These are phyloP conservation scores for Asobara japonica DNA, from an alignment of 1,140 invertebrate genomes.

Conservation along the genomic window DNA sequence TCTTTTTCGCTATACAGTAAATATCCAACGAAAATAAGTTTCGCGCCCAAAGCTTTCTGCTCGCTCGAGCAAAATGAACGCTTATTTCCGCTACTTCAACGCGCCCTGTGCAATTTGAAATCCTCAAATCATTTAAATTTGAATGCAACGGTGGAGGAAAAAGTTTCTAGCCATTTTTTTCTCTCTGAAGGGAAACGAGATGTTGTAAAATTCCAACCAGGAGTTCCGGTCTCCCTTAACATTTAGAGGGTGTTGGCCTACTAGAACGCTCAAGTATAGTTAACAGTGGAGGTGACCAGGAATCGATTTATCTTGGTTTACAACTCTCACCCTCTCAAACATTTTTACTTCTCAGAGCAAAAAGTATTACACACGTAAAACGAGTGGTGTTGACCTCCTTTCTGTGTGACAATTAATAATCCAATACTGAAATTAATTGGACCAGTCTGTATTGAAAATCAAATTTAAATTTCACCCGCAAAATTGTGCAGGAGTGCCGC, in stretches of 20 bases:
- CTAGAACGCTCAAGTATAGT: background rate
- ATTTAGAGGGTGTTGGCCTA: background rate
- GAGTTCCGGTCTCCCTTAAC: background rate
- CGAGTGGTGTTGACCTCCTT: too few species aligned
- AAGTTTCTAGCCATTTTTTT: background rate
- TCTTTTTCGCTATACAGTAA: background rate
- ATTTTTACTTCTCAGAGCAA: background rate
- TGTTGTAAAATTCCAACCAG: background rate
- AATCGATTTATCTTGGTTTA: background rate
- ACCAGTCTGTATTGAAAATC: too few species aligned
- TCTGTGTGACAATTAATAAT: too few species aligned
- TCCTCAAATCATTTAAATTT: slow-evolving; percentile 6
- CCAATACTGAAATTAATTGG: too few species aligned
- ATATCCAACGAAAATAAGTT: background rate
- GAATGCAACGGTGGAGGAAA: background rate
- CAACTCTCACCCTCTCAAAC: background rate
- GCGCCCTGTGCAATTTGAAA: background rate
- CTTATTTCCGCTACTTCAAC: background rate
- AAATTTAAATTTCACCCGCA: too few species aligned
- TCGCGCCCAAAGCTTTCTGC: background rate
- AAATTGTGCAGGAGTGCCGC: too few species aligned
- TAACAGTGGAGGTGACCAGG: slow-evolving; percentile 12
- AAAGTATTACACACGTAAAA: background rate
- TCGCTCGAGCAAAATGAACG: slow-evolving; percentile 10
- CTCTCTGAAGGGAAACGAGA: background rate